Evolutionary conservation across 2,888 invertebrate species (phyloP).

Genomic region (Latrodectus hesperus): DNA sequence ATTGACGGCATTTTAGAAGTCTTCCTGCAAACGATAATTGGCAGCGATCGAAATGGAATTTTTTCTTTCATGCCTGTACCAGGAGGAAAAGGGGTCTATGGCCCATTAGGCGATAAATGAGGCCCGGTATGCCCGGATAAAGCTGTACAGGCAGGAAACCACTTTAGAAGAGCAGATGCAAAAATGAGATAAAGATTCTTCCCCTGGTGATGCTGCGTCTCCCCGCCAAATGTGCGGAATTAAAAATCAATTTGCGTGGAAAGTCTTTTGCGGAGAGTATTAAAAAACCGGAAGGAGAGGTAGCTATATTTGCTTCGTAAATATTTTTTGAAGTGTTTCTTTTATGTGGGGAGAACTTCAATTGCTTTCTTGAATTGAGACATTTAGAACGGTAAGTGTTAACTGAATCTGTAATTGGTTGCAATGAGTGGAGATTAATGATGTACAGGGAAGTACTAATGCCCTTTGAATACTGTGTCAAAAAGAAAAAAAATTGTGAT

Average conservation of each 20-base stretch:
- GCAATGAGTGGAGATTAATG: constrained; percentile 37
- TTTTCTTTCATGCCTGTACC: background rate
- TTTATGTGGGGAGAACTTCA: constrained; percentile 27
- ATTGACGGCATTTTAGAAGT: background rate
- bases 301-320: constrained; percentile 13
- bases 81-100: constrained; percentile 7
- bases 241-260: constrained; percentile 57
- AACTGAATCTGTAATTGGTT: constrained; percentile 29
- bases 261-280: background rate
- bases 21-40: constrained; percentile 25
- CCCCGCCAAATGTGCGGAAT: constrained; percentile 21
- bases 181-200: constrained; percentile 39
- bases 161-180: constrained; percentile 40
- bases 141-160: constrained; percentile 2
- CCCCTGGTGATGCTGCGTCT: background rate
- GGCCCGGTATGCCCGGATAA: background rate
- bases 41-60: constrained; percentile 32
- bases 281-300: constrained; percentile 14
- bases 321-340: background rate
- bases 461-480: no score
- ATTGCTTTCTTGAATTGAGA: background rate
- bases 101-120: constrained; percentile 59
- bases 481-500: no score
- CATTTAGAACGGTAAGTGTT: background rate
- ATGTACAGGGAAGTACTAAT: background rate